Conservation (phyloP, 2,888 invertebrate species). For the Ophioninae sp. region DNA sequence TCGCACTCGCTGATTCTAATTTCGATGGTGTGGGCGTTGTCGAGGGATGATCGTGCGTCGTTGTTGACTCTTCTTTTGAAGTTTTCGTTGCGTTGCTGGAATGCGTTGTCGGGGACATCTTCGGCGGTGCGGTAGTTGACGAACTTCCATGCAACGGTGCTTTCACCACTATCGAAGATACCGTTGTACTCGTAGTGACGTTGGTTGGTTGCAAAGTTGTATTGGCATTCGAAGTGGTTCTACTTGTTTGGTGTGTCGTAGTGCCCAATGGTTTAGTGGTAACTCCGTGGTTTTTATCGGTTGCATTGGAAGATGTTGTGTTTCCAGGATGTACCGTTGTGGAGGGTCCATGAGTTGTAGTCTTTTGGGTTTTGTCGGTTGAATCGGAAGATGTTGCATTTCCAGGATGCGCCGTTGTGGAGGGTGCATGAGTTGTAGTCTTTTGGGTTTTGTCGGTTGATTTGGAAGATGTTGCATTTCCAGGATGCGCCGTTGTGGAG, state of each 20-base stretch:
- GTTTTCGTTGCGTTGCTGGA: not conserved
- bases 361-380: not conserved
- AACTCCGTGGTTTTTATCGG: not conserved
- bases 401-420: not conserved
- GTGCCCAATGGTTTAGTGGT: not conserved
- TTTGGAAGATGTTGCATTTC: not conserved
- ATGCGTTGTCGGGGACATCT: not conserved
- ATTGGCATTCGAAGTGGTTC: not conserved
- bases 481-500: not conserved
- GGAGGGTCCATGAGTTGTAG: not conserved
- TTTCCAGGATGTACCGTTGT: not conserved
- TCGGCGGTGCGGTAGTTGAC: constrained; percentile 10
- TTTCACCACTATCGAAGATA: not conserved
- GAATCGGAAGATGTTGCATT: not conserved
- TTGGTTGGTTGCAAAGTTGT: not conserved
- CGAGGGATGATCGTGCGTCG: not conserved
- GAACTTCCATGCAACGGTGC: not conserved
- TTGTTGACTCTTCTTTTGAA: constrained; percentile 18
- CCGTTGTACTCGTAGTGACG: not conserved
- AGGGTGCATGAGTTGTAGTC: not conserved
- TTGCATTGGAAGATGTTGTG: not conserved
- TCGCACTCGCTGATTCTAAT: not conserved
- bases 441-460: not conserved
- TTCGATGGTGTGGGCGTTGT: constrained; percentile 9
- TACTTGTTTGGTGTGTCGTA: constrained; percentile 5